These are phyloP conservation scores for Sphecodes monilicornis DNA, from an alignment of 2,888 invertebrate genomes.

Conservation along the genomic window DNA sequence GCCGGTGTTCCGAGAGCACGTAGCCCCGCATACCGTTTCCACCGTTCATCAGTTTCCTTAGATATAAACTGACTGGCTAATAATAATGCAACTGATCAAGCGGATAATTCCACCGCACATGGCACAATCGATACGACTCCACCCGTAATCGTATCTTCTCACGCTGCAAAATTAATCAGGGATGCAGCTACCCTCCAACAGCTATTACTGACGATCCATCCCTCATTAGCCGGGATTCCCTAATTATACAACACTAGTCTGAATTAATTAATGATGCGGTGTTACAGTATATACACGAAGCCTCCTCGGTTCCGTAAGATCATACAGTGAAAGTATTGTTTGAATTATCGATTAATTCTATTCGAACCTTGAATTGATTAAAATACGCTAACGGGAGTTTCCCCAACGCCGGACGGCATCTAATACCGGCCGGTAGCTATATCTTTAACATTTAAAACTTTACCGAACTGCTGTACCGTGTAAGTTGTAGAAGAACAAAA, in stretches of 20 bases:
- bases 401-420: no score
- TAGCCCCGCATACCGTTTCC: no score
- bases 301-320: background rate
- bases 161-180: conserved; percentile 49
- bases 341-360: background rate
- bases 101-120: conserved; percentile 24
- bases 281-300: background rate
- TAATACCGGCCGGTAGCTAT: no score
- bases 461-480: no score
- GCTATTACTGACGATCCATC: conserved; percentile 33
- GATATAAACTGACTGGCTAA: conserved; percentile 3
- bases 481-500: no score
- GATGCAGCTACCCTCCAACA: conserved; percentile 25
- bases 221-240: conserved; percentile 36
- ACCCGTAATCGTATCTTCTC: conserved; percentile 41
- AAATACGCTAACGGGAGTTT: no score
- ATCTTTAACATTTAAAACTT: no score
- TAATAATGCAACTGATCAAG: conserved; percentile 26
- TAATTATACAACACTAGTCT: conserved; percentile 16
- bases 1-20: conserved; percentile 2
- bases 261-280: conserved; percentile 32
- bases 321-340: background rate
- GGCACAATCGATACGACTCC: conserved; percentile 33
- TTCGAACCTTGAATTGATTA: no score
- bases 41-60: conserved; percentile 4